phyloP scores from a whole-genome alignment of 2,888 invertebrate genomes.

The Zaprionus lineosus region DNA sequence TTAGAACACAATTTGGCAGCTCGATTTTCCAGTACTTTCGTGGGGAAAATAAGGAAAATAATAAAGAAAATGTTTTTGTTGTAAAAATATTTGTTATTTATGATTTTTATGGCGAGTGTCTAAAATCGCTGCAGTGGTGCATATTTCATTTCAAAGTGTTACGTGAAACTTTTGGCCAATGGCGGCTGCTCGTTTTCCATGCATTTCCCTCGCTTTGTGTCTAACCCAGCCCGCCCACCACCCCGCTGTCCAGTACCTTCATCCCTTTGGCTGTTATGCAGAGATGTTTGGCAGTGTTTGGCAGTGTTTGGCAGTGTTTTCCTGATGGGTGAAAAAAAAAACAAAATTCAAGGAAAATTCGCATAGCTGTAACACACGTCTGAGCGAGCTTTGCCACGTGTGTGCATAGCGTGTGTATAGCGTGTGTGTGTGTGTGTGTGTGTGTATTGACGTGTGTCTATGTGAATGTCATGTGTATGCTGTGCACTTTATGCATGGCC shows the following conservation, averaged over 20 bases:
- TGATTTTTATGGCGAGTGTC: conserved; percentile 48
- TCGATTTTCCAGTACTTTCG: conserved; percentile 9
- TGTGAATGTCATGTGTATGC: background rate
- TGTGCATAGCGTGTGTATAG: background rate
- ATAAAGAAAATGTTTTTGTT: conserved; percentile 32
- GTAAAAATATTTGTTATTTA: conserved; percentile 56
- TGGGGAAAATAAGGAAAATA: conserved; percentile 4
- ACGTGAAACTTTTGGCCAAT: conserved; percentile 58
- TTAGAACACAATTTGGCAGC: conserved; percentile 28
- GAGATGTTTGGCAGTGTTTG: conserved; percentile 34
- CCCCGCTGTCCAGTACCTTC: background rate
- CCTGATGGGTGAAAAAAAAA: background rate
- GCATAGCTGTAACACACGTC: conserved; percentile 36
- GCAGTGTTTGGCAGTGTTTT: conserved; percentile 33
- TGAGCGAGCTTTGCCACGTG: conserved; percentile 26
- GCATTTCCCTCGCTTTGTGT: background rate
- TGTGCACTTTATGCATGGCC: conserved; percentile 40
- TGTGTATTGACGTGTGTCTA: background rate
- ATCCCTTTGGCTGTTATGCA: conserved; percentile 14
- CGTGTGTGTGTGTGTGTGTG: conserved; percentile 1
- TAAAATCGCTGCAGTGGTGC: conserved; percentile 64
- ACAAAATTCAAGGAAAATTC: conserved; percentile 29
- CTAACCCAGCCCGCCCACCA: background rate
- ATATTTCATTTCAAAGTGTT: conserved; percentile 65
- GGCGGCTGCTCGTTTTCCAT: too few relatives aligned